Evolutionary conservation across 2,797 vertebrate genomes (phyloP).

Genomic region (Anolis apletophallus): DNA sequence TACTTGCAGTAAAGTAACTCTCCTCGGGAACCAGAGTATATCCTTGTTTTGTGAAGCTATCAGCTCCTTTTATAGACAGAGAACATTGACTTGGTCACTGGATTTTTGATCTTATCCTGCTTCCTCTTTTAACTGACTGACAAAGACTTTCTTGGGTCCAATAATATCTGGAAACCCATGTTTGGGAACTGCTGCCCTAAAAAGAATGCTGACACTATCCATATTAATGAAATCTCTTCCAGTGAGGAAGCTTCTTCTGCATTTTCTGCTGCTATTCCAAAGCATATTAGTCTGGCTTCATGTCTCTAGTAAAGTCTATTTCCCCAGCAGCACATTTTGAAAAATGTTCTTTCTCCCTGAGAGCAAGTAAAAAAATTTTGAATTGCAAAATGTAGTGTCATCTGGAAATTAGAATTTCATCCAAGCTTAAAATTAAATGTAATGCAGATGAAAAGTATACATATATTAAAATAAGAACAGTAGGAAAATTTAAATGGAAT

Average conservation of each 20-base stretch:
- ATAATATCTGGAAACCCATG: not conserved
- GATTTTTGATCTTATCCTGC: too few relatives aligned
- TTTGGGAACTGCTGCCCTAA: not conserved
- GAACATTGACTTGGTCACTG: too few relatives aligned
- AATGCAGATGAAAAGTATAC: not conserved
- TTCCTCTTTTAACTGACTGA: too few relatives aligned
- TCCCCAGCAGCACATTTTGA: not conserved
- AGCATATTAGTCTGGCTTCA: not conserved
- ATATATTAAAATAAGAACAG: not conserved
- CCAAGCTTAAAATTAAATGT: not conserved
- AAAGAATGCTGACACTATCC: not conserved
- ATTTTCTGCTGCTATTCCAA: not conserved
- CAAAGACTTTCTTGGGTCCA: too few relatives aligned
- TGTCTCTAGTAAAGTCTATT: not conserved
- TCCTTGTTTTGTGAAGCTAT: too few relatives aligned
- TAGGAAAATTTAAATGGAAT: not conserved
- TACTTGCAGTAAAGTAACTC: too few relatives aligned
- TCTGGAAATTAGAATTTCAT: not conserved
- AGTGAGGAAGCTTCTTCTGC: not conserved
- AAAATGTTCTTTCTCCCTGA: too few relatives aligned
- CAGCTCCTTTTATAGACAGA: too few relatives aligned
- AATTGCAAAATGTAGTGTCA: not conserved
- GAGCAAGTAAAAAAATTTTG: not conserved
- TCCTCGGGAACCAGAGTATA: too few relatives aligned
- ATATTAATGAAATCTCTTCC: too few relatives aligned